Base-by-base conservation (phyloP, 2,888 invertebrate genomes). In the Caenorhabditis sinica region DNA sequence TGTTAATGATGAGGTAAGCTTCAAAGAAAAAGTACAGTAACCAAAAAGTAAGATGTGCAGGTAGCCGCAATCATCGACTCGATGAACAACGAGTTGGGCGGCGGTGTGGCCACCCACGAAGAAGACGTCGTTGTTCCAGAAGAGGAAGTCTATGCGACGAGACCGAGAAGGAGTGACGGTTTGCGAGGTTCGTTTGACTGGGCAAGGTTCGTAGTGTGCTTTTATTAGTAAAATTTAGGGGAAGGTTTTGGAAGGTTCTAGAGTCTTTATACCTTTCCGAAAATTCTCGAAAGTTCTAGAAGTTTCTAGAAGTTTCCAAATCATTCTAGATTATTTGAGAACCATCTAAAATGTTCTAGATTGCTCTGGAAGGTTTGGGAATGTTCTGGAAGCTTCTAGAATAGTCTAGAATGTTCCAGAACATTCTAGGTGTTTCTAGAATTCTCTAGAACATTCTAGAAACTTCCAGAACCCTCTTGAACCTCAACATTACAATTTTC, bases 1-100 rank as follows among this genome's bases (percentile, higher is more conserved):
- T n/a, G 81, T 69, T 15, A 86, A 86, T 66, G 88, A 88, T 72
- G 88, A 88, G 75, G 86, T 88, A 9, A 30, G 45, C 20, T 53
- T 33, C n/a, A n/a, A n/a, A n/a, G n/a, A 33, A 8, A 33, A 33
- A 33, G 8, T 20, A 68, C 30, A 43, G 30, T 51, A 58, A 23
- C 0, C 25, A 17, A 17, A n/a, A 49, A 33, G 0, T 20, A 13
- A 33, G n/a, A 58, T 28, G 49, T 69, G 11, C 20, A 83, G 84
- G 76, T 84, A 25, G 84, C 84, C 61, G 84, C 84, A 11, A 20
- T 84, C 23, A 84, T 84, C 11, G 84, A 84, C 58, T 81, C 84
- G 17, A 84, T 84, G 84, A 84, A 84, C 72, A 84, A 45, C 28
- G 68, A 28, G 5, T 15, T 5, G 17, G 23, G 23, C 11, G 40